A percentile compares a stretch with the other conserved stretches of the same genome.
Evolutionary conservation across 2,113 vertebrate genomes (phyloP).

Genomic region (Setophaga coronata): DNA sequence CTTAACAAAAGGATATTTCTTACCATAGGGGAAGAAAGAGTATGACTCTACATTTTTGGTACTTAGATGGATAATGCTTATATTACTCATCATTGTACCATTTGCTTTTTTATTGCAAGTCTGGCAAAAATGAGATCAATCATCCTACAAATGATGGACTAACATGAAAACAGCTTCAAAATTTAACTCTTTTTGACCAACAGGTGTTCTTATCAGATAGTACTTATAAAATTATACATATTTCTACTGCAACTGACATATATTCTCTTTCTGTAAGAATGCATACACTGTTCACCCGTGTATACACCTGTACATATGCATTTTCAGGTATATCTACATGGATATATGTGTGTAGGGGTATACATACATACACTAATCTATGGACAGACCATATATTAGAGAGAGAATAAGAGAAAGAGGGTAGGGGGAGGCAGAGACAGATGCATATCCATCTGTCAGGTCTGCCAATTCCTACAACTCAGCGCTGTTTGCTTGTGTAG

Average conservation of each 20-base stretch:
- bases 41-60: background rate
- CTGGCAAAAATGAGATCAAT: background rate
- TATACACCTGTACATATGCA: background rate
- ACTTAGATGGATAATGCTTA: background rate
- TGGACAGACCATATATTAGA: background rate
- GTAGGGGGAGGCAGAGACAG: background rate
- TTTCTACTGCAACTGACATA: background rate
- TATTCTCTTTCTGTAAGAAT: background rate
- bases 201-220: background rate
- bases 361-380: background rate
- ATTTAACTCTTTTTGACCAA: background rate
- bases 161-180: background rate
- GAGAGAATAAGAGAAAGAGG: background rate
- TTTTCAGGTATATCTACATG: background rate
- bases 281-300: background rate
- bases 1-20: background rate
- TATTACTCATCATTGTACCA: background rate
- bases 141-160: background rate
- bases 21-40: background rate
- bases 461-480: background rate
- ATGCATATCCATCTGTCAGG: background rate
- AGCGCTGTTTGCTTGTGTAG: background rate
- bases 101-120: background rate
- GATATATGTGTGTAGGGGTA: fast-evolving
- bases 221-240: background rate